A percentile compares a stretch with the other conserved stretches of the same genome.
Conservation (phyloP, 2,888 invertebrate species). For the Imbricaverruca yamaguchii region DNA sequence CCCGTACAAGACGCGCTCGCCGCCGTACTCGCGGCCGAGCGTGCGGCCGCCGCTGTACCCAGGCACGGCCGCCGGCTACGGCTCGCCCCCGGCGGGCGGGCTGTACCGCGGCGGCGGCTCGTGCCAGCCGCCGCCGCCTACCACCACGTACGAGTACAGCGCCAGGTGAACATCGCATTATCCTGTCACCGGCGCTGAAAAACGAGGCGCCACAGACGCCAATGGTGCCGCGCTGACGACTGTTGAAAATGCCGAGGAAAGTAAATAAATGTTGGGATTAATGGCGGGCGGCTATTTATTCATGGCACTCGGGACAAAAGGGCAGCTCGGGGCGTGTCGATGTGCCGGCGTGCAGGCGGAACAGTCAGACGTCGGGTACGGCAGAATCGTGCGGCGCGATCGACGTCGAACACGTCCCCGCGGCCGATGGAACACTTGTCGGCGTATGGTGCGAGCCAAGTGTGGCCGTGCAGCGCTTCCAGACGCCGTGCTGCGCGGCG, state of each 20-base stretch:
- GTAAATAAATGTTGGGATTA: not conserved
- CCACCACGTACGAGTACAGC: slow-evolving; percentile 8
- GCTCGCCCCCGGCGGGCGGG: not conserved
- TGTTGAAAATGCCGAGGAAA: slow-evolving; percentile 6
- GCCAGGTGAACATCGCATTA: slow-evolving; percentile 16
- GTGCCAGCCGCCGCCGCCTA: not conserved
- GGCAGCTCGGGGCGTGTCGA: not conserved
- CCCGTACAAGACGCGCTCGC: slow-evolving; percentile 18
- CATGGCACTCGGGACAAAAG: not conserved
- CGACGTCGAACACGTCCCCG: too few species aligned
- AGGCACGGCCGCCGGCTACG: not conserved
- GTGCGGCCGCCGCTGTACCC: slow-evolving; percentile 1
- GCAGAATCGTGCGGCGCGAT: too few species aligned
- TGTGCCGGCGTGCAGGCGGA: too few species aligned
- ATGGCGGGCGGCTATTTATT: not conserved
- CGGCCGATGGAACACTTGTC: too few species aligned
- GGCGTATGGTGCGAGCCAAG: too few species aligned
- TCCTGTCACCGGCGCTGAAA: slow-evolving; percentile 7
- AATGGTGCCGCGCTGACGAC: not conserved
- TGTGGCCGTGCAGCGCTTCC: too few species aligned
- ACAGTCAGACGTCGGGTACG: too few species aligned
- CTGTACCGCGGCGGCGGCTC: slow-evolving; percentile 3
- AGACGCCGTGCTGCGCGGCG: too few species aligned
- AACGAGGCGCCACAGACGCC: slow-evolving; percentile 5
- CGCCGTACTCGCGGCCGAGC: not conserved